phyloP scores from a whole-genome alignment of 2,113 vertebrate genomes.

The Amia ocellicauda region DNA sequence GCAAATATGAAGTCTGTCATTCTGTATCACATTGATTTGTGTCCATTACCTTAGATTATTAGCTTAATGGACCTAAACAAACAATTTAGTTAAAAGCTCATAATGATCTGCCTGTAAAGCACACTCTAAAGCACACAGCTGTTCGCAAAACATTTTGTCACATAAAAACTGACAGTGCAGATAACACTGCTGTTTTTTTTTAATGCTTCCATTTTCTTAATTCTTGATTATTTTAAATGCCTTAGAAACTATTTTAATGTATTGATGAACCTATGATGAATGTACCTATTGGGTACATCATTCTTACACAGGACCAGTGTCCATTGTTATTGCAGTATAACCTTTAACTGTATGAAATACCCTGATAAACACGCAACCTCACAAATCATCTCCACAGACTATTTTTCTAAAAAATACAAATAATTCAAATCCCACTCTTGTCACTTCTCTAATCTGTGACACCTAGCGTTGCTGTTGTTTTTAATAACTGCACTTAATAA shows the following conservation, averaged over 20 bases:
- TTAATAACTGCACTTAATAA: no score
- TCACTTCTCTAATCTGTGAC: no score
- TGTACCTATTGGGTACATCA: no score
- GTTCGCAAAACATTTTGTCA: not conserved
- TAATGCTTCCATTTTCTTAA: no score
- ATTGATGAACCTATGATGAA: no score
- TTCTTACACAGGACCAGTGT: no score
- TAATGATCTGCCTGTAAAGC: not conserved
- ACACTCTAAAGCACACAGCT: not conserved
- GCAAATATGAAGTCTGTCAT: not conserved
- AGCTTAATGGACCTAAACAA: constrained; percentile 2
- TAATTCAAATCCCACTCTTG: not conserved
- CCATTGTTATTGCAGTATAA: no score
- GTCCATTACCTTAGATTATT: constrained; percentile 1
- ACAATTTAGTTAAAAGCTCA: not conserved
- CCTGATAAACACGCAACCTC: constrained; percentile 1
- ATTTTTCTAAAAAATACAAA: not conserved
- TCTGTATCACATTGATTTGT: not conserved
- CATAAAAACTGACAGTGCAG: not conserved
- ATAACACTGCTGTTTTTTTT: no score
- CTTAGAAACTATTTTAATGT: no score
- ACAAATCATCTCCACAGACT: constrained; percentile 3
- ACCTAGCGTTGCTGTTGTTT: no score
- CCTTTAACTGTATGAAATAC: not conserved
- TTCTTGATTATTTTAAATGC: not conserved